Percentiles rank a stretch among this genome's conserved stretches.
phyloP scores from a whole-genome alignment of 1,140 invertebrate species.

The Archegozetes longisetosus region DNA sequence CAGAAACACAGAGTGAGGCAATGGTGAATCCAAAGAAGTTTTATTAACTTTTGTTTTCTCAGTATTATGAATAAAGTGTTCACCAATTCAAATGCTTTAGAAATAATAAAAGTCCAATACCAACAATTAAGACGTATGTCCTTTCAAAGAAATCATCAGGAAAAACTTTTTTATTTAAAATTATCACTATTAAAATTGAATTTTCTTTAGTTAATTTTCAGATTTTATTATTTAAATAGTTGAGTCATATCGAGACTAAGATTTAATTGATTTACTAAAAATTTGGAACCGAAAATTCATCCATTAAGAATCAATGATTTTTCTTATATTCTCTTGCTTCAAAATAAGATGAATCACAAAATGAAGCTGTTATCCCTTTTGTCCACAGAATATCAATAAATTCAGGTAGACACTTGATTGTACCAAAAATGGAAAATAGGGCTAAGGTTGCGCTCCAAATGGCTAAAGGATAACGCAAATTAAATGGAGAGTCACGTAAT shows the following conservation, averaged over 20 bases:
- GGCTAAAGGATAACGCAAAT: constrained; percentile 1
- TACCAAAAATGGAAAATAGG: constrained; percentile 9
- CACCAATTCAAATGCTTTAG: constrained; percentile 78
- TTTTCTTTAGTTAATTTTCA: too few species aligned
- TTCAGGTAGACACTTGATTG: constrained; percentile 12
- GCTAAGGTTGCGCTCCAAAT: constrained; percentile 6
- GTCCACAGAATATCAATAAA: constrained; percentile 10
- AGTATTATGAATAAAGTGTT: constrained; percentile 94
- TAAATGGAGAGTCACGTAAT: constrained; percentile 27
- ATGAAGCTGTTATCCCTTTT: constrained; percentile 1
- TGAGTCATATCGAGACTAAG: too few species aligned
- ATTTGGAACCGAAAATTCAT: too few species aligned
- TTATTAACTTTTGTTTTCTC: constrained; percentile 87
- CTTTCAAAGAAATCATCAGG: too few species aligned
- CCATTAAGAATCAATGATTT: not conserved
- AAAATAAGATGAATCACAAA: constrained; percentile 7
- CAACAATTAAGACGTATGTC: too few species aligned
- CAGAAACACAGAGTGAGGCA: constrained; percentile 51
- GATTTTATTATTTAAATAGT: too few species aligned
- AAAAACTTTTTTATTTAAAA: too few species aligned
- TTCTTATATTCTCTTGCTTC: constrained; percentile 1
- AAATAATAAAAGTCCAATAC: constrained; percentile 86
- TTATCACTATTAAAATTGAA: too few species aligned
- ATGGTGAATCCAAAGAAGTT: constrained; percentile 77
- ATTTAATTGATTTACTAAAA: too few species aligned